Evolutionary conservation across 2,113 vertebrate genomes (phyloP).

Genomic region (Gymnocephalus cernua): DNA sequence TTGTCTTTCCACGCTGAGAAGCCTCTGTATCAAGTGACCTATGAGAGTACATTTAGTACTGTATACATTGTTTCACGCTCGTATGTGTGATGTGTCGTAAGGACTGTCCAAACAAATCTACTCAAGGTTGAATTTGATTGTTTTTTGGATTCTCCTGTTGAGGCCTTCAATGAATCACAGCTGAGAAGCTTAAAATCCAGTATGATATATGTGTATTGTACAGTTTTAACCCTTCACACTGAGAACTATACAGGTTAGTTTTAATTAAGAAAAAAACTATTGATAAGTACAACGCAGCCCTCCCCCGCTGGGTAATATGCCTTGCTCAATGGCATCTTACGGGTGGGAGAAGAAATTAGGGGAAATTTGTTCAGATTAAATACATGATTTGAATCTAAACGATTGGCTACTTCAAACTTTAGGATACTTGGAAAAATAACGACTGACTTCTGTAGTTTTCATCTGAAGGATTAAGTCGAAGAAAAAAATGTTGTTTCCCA

Average conservation of each 20-base stretch:
- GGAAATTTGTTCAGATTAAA: not conserved
- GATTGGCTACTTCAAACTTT: not conserved
- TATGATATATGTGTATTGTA: not conserved
- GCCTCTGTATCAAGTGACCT: conserved; percentile 4
- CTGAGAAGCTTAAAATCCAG: conserved; percentile 34
- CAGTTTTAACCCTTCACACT: not conserved
- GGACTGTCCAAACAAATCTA: conserved; percentile 11
- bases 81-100: not conserved
- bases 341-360: not conserved
- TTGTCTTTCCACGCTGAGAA: not conserved
- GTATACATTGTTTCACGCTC: conserved; percentile 14
- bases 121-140: not conserved
- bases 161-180: conserved; percentile 49
- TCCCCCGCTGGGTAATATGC: not conserved
- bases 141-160: conserved; percentile 30
- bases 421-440: not conserved
- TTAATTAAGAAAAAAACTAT: not conserved
- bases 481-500: not conserved
- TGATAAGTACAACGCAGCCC: not conserved
- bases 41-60: conserved; percentile 16
- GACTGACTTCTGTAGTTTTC: not conserved
- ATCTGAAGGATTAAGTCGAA: not conserved
- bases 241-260: not conserved
- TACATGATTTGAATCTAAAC: not conserved
- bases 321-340: not conserved